Conservation (phyloP, 1,140 invertebrate genomes). For the Ips typographus region DNA sequence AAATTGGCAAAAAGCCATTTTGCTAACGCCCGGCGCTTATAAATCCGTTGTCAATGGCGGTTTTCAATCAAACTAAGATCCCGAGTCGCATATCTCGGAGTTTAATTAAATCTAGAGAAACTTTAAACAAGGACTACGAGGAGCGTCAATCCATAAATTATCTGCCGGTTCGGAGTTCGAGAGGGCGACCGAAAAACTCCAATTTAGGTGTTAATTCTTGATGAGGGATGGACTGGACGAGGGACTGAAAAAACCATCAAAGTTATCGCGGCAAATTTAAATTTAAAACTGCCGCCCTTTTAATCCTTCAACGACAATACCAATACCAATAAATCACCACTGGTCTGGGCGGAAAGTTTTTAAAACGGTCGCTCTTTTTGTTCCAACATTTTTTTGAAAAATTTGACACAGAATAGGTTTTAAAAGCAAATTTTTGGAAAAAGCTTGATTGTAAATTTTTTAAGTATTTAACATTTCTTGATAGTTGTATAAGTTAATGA, state of each 20-base stretch:
- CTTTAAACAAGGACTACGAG: conserved; percentile 30
- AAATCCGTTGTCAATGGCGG: conserved; percentile 26
- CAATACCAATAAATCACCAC: no score
- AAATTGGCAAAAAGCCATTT: conserved; percentile 28
- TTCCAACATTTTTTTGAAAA: no score
- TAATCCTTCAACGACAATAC: no score
- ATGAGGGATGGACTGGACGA: conserved; percentile 18
- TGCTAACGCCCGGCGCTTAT: conserved; percentile 7
- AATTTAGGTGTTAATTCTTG: conserved; percentile 30
- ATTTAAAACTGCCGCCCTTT: no score
- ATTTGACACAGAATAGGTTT: no score
- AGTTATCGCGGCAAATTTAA: no score
- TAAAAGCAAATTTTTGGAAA: no score
- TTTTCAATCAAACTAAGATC: conserved; percentile 26
- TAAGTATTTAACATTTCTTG: no score
- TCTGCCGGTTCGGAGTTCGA: conserved; percentile 10
- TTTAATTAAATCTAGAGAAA: conserved; percentile 36
- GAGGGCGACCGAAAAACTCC: conserved; percentile 21
- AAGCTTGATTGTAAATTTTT: no score
- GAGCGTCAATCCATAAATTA: conserved; percentile 32
- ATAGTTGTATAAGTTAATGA: no score
- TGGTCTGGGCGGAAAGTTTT: no score
- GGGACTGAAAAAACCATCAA: not conserved
- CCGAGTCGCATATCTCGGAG: conserved; percentile 20
- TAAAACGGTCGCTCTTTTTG: no score